phyloP scores from a whole-genome alignment of 35 echinoderm and acorn worm genomes.

The Eucidaris tribuloides region DNA sequence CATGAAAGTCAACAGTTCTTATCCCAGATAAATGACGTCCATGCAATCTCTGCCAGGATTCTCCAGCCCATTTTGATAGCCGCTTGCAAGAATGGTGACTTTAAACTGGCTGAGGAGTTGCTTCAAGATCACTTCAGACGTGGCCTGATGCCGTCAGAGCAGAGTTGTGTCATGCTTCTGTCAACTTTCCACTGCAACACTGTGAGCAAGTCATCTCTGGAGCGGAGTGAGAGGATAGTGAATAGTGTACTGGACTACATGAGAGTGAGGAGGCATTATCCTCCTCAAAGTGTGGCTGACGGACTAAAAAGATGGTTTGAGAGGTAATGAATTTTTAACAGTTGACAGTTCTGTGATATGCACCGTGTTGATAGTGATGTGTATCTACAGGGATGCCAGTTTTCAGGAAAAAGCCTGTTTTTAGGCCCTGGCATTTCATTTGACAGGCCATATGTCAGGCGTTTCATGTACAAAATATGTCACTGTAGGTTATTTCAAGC shows the following conservation, averaged over 20 bases:
- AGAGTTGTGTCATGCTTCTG: background rate
- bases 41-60: background rate
- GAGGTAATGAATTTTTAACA: background rate
- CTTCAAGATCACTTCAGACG: constrained; percentile 22
- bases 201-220: background rate
- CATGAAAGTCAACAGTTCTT: constrained; percentile 35
- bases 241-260: background rate
- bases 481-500: no score
- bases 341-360: background rate
- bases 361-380: background rate
- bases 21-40: background rate
- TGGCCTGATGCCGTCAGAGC: background rate
- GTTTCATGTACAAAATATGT: no score
- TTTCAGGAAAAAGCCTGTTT: background rate
- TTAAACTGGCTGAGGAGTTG: constrained; percentile 41
- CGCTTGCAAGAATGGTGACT: constrained; percentile 36
- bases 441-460: no score
- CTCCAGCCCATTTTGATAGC: constrained; percentile 1
- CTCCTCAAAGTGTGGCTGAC: constrained; percentile 10
- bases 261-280: constrained; percentile 18
- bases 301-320: constrained; percentile 32
- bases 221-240: constrained; percentile 16
- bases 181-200: constrained; percentile 5
- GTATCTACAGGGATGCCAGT: background rate
- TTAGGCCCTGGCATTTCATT: background rate